Evolutionary conservation across 2,797 vertebrate genomes (phyloP), one percentile per base, ranked within the genome.

Genomic region (Natrix natrix): DNA sequence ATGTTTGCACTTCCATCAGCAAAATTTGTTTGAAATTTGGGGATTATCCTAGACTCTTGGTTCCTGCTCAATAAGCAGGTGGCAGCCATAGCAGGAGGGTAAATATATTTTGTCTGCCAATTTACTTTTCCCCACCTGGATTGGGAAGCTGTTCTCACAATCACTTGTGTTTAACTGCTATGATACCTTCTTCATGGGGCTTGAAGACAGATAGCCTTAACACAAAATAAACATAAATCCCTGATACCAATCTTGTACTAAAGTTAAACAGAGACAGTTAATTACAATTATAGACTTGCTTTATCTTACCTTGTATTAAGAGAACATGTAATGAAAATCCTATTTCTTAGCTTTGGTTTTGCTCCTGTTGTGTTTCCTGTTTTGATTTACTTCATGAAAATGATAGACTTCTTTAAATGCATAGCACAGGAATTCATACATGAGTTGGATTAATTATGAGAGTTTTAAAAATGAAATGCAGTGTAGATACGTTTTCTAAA

Each of bases 321-420:
- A 92, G 69, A 26, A 8, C 22, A 93, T 86, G 54, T 0, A 11
- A 60, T 61, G 90, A 88, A 94, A 94, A 69, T 83, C 10, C 10
- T 3, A 1, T 61, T 17, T 52, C 93, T 92, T 91, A 93, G 92
- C 90, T 61, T 93, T 90, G 89, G 91, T 93, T 90, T 91, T 86
- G 91, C 95, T 94, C 69, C 94, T 86, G 24, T 43, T 91, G 69
- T 63, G 91, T 92, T 94, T 97, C 92, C 52, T 61, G 66, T 61
- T 56, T 74, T 0, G 74, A 86, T 90, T 91, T 16, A 48, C 91
- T 90, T 63, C 0, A 91, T 89, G 83, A 90, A 0, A 0, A 55
- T 83, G 88, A 93, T n/a, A 83, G 43, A 83, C 22, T 83, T 83
- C 22, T 56, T 52, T 87, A 87, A 92, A 8, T 86, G 92, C 93